Percentiles rank a stretch among this genome's conserved stretches.
These are phyloP conservation scores for Alaudala cheleensis DNA, from an alignment of 2,113 vertebrate genomes.

Conservation along the genomic window DNA sequence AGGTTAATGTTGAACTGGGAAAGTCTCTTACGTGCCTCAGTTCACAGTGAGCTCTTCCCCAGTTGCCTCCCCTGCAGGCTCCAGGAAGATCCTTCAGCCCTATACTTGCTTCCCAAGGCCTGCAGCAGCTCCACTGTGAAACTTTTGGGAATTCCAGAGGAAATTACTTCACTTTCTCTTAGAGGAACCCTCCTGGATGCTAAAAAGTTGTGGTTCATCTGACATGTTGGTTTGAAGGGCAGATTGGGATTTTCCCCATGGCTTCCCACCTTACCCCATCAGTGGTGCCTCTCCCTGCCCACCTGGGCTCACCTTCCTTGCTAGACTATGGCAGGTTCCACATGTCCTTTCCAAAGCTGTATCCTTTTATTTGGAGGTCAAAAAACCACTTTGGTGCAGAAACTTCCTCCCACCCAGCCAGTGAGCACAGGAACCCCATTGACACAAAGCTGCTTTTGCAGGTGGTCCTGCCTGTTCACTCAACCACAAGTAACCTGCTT, in stretches of 20 bases:
- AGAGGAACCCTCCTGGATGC: not conserved
- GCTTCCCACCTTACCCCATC: not conserved
- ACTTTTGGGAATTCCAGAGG: not conserved
- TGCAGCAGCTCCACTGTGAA: not conserved
- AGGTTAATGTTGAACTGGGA: not conserved
- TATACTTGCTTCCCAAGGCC: not conserved
- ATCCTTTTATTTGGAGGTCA: not conserved
- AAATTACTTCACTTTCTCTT: not conserved
- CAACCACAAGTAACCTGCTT: not conserved
- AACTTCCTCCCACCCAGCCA: not conserved
- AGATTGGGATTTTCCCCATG: not conserved
- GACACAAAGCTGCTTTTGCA: not conserved
- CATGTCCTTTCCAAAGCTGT: not conserved
- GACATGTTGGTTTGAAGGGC: not conserved
- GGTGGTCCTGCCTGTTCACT: not conserved
- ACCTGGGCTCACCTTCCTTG: not conserved
- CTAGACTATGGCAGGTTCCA: not conserved
- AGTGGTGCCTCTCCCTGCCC: not conserved
- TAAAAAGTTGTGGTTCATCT: not conserved
- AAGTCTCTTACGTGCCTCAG: rapidly evolving
- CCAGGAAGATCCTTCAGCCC: not conserved
- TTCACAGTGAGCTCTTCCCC: not conserved
- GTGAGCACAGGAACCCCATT: not conserved
- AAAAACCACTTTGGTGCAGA: not conserved
- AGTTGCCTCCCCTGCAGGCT: not conserved